Conservation (phyloP, 2,113 vertebrate species). For the Rhabdomys dilectus region DNA sequence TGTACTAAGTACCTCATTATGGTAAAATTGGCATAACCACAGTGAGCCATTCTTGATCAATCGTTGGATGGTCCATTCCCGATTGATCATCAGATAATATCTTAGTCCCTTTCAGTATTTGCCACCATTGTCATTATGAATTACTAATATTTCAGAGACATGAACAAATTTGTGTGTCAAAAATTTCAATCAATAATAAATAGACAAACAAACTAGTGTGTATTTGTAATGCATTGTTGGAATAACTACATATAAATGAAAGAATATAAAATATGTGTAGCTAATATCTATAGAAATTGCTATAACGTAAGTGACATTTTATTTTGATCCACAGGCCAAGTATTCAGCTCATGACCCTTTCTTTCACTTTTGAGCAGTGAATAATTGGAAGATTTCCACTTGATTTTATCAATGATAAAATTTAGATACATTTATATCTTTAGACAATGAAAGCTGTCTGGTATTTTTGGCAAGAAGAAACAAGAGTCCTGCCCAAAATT, state of each 20-base stretch:
- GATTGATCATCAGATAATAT: background rate
- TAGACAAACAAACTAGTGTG: background rate
- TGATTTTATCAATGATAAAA: conserved; percentile 37
- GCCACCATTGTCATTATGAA: background rate
- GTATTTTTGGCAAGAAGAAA: background rate
- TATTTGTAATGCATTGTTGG: background rate
- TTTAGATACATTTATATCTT: conserved; percentile 31
- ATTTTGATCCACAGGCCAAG: background rate
- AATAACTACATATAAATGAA: background rate
- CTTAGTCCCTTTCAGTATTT: background rate
- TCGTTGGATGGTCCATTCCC: background rate
- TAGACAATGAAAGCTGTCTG: conserved; percentile 33
- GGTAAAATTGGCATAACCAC: background rate
- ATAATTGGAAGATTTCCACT: conserved; percentile 62
- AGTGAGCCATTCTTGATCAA: background rate
- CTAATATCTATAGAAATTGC: background rate
- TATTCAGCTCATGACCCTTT: conserved; percentile 14
- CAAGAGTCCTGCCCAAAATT: background rate
- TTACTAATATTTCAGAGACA: background rate
- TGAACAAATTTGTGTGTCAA: background rate
- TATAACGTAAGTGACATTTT: conserved; percentile 3
- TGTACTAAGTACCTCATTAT: conserved; percentile 16
- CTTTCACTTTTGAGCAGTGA: conserved; percentile 53
- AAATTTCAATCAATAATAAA: background rate
- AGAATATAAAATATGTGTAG: background rate